These are phyloP conservation scores for Lacerta bilineata DNA, from an alignment of 2,797 vertebrate species.

Conservation along the genomic window DNA sequence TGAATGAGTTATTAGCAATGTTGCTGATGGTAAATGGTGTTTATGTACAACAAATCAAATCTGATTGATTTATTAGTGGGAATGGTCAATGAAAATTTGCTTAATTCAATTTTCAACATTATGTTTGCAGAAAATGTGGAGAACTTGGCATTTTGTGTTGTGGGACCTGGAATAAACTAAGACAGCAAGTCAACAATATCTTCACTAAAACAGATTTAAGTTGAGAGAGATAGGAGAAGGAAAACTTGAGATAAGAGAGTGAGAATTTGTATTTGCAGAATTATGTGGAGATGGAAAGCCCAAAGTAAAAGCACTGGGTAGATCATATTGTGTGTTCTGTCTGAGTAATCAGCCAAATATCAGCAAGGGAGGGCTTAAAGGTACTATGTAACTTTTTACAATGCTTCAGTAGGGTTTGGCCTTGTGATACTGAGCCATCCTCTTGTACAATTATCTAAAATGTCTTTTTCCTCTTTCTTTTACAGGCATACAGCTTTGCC, in stretches of 20 bases:
- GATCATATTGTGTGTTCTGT: not conserved
- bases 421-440: not conserved
- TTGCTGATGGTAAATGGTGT: slow-evolving; percentile 1
- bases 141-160: not conserved
- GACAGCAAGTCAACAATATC: not conserved
- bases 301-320: not conserved
- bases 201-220: not conserved
- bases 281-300: not conserved
- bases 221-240: not conserved
- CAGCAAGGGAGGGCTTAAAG: not conserved
- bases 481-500: slow-evolving; percentile 87
- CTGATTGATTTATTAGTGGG: not conserved
- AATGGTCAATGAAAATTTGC: slow-evolving; percentile 20
- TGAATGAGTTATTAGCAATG: slow-evolving; percentile 22
- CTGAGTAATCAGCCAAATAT: not conserved
- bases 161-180: not conserved
- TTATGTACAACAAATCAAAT: slow-evolving; percentile 13
- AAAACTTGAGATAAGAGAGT: not conserved
- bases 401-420: not conserved
- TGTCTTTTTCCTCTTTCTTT: slow-evolving; percentile 68
- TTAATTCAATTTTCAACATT: slow-evolving; percentile 15
- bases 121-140: slow-evolving; percentile 11
- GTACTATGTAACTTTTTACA: not conserved
- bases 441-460: slow-evolving; percentile 23
- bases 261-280: slow-evolving; percentile 10